Evolutionary conservation across 2,888 invertebrate species (phyloP), one percentile per base, ranked within the genome.

Genomic region (Pachymerium ferrugineum): DNA sequence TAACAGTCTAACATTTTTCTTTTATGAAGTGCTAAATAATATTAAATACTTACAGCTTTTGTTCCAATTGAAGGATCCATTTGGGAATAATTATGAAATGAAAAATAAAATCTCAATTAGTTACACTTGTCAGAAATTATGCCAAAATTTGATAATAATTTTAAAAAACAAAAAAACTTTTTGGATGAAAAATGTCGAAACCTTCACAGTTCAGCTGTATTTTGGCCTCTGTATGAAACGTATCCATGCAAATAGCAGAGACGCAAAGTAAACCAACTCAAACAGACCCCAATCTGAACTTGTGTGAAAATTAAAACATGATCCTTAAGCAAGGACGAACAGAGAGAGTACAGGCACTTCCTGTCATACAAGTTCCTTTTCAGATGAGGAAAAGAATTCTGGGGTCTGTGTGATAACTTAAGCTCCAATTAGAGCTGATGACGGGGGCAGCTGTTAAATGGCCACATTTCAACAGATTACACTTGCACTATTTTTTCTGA

Each of bases 401-500:
- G 62, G 25, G 62, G 62, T 62, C 62, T 62, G 62, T 62, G 62
- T 25, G 62, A 62, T 62, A 62, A 62, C 62, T 62, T n/a, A n/a
- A 28, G 62, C 62, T 25, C 62, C 62, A 62, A 62, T 62, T 62
- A 62, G 62, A 62, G 62, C 28, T 25, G 62, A 62, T 62, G 62
- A 62, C 62, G 62, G 62, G 62, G 62, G 62, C 62, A 62, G 62
- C 22, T 62, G 62, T n/a, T 62, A 62, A 62, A 62, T 62, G 62
- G 62, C 28, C 12, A 25, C 62, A 28, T 62, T 62, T 62, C 62
- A 62, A 62, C 62, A 62, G 62, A 62, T 62, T 62, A 62, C 62
- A 62, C 62, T 25, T 12, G 28, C 12, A 47, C 3, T 22, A 47
- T 22, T n/a, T n/a, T n/a, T n/a, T n/a, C n/a, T 28, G 28, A 62